Base-by-base conservation (phyloP, 2,797 vertebrate species). In the Acanthurus tractus region DNA sequence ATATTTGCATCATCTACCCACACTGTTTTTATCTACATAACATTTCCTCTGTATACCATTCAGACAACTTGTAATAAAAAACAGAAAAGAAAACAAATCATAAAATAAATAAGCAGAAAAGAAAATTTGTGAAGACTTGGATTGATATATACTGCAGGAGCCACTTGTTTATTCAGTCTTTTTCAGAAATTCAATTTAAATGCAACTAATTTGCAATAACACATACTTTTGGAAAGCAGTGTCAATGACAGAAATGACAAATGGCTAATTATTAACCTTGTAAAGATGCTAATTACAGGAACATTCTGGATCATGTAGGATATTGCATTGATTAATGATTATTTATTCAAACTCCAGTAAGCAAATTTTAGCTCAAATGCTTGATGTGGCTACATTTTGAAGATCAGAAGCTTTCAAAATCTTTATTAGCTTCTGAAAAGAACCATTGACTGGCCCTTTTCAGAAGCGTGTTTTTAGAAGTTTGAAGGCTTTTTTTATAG, bases 361-460 rank as follows among this genome's bases (percentile, higher is more conserved):
- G 38, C 45, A 71, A 53, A 66, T 34, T 12, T n/a, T 53, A n/a
- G 18, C n/a, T 46, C 36, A 12, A 54, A 38, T 46, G 49, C 8
- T 20, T 10, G 18, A 63, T 63, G 45, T 56, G 4, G n/a, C 17
- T 63, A 40, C 38, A 40, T 40, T 71, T 57, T 44, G 45, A 42
- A 34, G 29, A 46, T 76, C 44, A 63, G 50, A 40, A 15, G 23
- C 7, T 62, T 46, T 65, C 10, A 20, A 66, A 44, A 45, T 18
- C 22, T 42, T 54, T 29, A 53, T 54, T 46, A 46, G 6, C n/a
- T 69, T 8, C 13, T 40, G 20, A 64, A 34, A 48, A 55, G 42
- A 12, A 55, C 50, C 1, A 25, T 9, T 23, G 22, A 66, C 29
- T 3, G 7, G 14, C 1, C 29, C 6, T 34, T 34, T 34, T 34